A percentile compares a stretch with the other conserved stretches of the same genome.
These are phyloP conservation scores for Phytoseiulus persimilis DNA, from an alignment of 2,888 invertebrate species.

Conservation along the genomic window DNA sequence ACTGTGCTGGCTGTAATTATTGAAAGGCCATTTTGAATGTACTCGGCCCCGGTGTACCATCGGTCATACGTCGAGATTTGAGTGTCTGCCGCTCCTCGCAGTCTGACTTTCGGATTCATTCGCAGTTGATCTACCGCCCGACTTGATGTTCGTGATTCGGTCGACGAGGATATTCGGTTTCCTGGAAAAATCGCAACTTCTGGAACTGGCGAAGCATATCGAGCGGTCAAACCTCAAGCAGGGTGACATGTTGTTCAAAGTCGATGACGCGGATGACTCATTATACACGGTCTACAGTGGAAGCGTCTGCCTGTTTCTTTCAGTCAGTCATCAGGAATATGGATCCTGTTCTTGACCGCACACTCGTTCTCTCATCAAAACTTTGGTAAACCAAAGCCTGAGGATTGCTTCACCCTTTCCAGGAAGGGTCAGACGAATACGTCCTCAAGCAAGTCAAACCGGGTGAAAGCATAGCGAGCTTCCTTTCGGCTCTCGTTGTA, in stretches of 20 bases:
- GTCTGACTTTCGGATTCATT: slow-evolving; percentile 43
- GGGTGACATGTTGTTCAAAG: slow-evolving; percentile 81
- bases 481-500: slow-evolving; percentile 92
- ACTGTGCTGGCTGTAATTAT: background rate
- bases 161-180: slow-evolving; percentile 93
- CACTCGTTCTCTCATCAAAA: no score
- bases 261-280: slow-evolving; percentile 88
- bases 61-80: no score
- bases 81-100: no score
- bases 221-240: slow-evolving; percentile 75
- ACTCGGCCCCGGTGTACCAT: no score
- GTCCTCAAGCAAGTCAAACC: slow-evolving; percentile 77
- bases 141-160: slow-evolving; percentile 87
- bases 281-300: slow-evolving; percentile 96
- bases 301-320: slow-evolving; percentile 80
- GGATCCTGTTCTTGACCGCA: no score
- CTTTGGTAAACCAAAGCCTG: no score
- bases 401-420: slow-evolving; percentile 12
- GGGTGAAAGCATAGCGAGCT: slow-evolving; percentile 90
- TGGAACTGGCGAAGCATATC: slow-evolving; percentile 87
- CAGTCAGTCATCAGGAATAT: slow-evolving; percentile 55
- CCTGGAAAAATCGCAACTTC: slow-evolving; percentile 90
- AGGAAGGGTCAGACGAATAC: slow-evolving; percentile 64
- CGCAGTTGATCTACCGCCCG: slow-evolving; percentile 64
- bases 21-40: no score